phyloP scores from a whole-genome alignment of 2,113 vertebrate genomes.

The Ophiodon elongatus region DNA sequence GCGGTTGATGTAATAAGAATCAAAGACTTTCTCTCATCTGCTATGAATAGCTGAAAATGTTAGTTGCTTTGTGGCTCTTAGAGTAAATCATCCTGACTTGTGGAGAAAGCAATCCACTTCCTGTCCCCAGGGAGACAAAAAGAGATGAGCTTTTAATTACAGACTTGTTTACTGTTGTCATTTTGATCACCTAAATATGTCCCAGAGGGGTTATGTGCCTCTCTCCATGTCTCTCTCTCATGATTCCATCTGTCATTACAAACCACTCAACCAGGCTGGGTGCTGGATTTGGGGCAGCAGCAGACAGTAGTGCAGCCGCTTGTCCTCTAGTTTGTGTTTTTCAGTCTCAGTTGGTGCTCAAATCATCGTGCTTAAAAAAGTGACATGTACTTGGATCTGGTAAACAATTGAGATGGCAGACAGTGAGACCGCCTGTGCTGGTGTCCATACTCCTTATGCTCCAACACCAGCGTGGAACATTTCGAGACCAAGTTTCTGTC shows the following conservation, averaged over 20 bases:
- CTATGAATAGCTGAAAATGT: conserved; percentile 49
- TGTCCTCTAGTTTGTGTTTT: conserved; percentile 16
- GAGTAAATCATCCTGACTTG: conserved; percentile 50
- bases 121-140: conserved; percentile 69
- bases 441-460: conserved; percentile 43
- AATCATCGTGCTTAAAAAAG: conserved; percentile 12
- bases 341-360: conserved; percentile 15
- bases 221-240: neutral
- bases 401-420: conserved; percentile 31
- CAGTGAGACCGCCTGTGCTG: conserved; percentile 26
- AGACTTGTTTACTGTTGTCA: conserved; percentile 77
- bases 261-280: conserved; percentile 46
- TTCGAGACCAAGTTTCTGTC: conserved; percentile 38
- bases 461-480: conserved; percentile 9
- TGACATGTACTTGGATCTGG: conserved; percentile 25
- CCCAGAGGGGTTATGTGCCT: conserved; percentile 47
- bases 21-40: conserved; percentile 39
- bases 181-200: conserved; percentile 74
- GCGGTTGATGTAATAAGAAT: conserved; percentile 10
- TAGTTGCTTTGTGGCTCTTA: conserved; percentile 34
- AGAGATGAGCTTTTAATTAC: conserved; percentile 80
- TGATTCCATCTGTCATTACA: conserved; percentile 61
- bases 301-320: neutral
- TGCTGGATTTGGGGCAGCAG: conserved; percentile 24
- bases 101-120: conserved; percentile 62